A percentile compares a stretch with the other conserved stretches of the same genome.
phyloP scores from a whole-genome alignment of 2,113 vertebrate species.

The Hydropotes inermis region DNA sequence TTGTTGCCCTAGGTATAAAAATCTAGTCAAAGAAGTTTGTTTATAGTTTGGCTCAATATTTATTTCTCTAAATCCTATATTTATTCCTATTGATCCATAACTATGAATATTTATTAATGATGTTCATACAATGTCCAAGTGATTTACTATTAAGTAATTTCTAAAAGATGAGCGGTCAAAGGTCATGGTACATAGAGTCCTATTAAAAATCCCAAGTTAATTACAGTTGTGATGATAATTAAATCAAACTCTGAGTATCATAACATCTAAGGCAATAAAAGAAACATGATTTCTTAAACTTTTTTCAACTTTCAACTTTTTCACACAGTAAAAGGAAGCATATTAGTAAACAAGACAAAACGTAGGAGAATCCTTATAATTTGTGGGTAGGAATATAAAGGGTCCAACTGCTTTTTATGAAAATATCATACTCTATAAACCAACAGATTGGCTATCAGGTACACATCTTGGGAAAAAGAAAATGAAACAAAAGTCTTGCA shows the following conservation, averaged over 20 bases:
- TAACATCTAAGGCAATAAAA: neutral
- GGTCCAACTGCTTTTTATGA: neutral
- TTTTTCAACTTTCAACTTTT: neutral
- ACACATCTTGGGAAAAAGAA: neutral
- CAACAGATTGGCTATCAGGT: neutral
- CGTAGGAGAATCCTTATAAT: neutral
- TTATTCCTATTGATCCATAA: neutral
- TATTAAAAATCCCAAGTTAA: constrained; percentile 17
- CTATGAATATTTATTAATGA: constrained; percentile 1
- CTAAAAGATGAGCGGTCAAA: constrained; percentile 17
- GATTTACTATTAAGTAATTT: constrained; percentile 29
- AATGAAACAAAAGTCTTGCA: neutral
- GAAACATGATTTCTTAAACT: neutral
- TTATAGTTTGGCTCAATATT: neutral
- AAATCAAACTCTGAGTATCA: neutral
- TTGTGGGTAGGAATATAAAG: neutral
- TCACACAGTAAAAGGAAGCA: neutral
- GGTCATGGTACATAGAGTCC: neutral
- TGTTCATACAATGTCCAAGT: neutral
- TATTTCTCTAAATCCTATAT: neutral
- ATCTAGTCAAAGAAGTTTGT: neutral
- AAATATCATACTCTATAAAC: neutral
- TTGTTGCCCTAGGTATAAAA: neutral
- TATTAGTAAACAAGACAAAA: neutral
- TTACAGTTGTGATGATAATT: neutral